Evolutionary conservation across 1,140 invertebrate species (phyloP).

Genomic region (Diorhabda elongata): DNA sequence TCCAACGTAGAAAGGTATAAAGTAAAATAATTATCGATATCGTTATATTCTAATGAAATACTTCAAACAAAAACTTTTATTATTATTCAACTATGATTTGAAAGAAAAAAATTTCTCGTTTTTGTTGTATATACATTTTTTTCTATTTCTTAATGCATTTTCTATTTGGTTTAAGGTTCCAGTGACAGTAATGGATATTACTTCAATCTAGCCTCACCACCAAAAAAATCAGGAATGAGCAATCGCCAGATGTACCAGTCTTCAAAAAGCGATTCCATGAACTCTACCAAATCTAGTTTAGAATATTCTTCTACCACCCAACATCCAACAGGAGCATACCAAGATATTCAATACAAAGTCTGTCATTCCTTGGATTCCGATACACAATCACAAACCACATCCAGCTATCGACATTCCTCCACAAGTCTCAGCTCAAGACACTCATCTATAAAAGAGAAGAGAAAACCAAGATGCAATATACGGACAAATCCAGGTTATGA

Average conservation of each 20-base stretch:
- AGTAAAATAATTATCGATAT: no score
- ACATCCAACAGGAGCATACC: conserved; percentile 39
- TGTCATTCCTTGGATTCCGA: conserved; percentile 44
- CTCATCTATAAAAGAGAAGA: conserved; percentile 41
- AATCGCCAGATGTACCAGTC: conserved; percentile 36
- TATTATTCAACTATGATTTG: background rate
- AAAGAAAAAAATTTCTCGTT: background rate
- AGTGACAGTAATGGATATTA: conserved; percentile 27
- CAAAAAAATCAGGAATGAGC: conserved; percentile 30
- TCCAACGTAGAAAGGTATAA: no score
- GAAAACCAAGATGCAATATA: conserved; percentile 39
- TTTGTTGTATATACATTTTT: background rate
- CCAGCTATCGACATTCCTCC: conserved; percentile 25
- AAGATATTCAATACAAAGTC: conserved; percentile 43
- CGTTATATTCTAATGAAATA: no score
- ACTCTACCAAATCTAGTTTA: conserved; percentile 37
- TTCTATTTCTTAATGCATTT: background rate
- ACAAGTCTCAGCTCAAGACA: conserved; percentile 33
- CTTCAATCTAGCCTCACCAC: conserved; percentile 37
- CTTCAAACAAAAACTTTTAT: background rate
- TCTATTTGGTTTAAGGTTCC: conserved; percentile 9
- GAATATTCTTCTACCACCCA: conserved; percentile 40
- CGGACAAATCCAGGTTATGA: conserved; percentile 43
- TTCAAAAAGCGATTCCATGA: conserved; percentile 37
- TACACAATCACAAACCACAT: conserved; percentile 33